Conservation (phyloP, 1,140 invertebrate species). For the Sinella curviseta region DNA sequence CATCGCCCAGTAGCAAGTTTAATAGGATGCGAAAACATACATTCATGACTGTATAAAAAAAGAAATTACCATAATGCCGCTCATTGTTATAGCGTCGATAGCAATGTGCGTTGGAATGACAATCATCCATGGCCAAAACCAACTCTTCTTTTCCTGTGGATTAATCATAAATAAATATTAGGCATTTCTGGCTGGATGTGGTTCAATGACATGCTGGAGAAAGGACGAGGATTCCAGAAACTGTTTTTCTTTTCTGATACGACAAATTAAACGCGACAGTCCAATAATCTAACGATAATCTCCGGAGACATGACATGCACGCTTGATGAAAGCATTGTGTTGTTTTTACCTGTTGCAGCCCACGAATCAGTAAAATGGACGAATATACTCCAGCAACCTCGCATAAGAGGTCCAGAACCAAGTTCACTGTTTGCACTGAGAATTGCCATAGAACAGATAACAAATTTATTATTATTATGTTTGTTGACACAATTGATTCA, state of each 20-base stretch:
- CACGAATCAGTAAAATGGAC: slow-evolving; percentile 37
- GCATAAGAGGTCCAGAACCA: slow-evolving; percentile 37
- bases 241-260: neutral
- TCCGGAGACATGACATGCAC: too few species aligned
- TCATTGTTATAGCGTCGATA: slow-evolving; percentile 30
- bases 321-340: too few species aligned
- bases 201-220: too few species aligned
- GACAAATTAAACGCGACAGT: too few species aligned
- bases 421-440: neutral
- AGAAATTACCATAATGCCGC: slow-evolving; percentile 39
- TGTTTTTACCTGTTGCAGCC: slow-evolving; percentile 40
- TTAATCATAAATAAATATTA: neutral
- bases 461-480: too few species aligned
- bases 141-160: slow-evolving; percentile 31
- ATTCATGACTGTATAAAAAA: too few species aligned
- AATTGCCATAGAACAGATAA: neutral
- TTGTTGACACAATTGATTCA: neutral
- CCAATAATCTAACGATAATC: too few species aligned
- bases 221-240: too few species aligned
- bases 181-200: neutral
- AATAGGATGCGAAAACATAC: too few species aligned
- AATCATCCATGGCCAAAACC: slow-evolving; percentile 43
- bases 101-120: slow-evolving; percentile 40
- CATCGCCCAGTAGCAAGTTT: too few species aligned
- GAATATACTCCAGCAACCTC: slow-evolving; percentile 40